Conservation (phyloP, 2,888 invertebrate species). For the Philopedon plagiatum region DNA sequence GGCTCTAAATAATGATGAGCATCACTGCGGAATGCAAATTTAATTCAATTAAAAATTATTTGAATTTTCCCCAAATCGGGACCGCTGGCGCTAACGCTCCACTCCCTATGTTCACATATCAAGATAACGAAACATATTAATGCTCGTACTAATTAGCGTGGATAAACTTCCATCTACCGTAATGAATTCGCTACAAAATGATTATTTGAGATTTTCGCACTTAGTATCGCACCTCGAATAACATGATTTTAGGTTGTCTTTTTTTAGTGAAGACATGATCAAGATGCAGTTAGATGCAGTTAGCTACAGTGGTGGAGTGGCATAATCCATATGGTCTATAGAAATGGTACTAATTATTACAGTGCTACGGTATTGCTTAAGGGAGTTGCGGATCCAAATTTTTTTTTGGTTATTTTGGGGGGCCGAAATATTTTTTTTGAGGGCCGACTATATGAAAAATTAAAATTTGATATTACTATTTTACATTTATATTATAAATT, state of each 20-base stretch:
- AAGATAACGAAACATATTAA: conserved; percentile 46
- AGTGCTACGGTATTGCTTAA: no score
- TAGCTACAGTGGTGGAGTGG: conserved; percentile 15
- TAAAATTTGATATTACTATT: no score
- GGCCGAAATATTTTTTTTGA: no score
- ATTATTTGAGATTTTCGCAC: conserved; percentile 46
- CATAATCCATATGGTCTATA: neutral
- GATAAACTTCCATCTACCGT: conserved; percentile 45
- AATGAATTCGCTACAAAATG: conserved; percentile 48
- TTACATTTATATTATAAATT: no score
- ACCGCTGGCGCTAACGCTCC: conserved; percentile 20
- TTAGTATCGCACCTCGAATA: conserved; percentile 36
- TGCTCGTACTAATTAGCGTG: conserved; percentile 36
- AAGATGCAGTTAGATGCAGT: neutral
- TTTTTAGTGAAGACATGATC: conserved; percentile 18
- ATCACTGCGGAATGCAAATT: no score
- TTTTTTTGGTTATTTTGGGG: no score
- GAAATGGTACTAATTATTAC: no score
- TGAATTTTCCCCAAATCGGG: no score
- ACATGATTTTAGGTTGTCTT: conserved; percentile 33
- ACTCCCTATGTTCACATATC: conserved; percentile 32
- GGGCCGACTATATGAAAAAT: no score
- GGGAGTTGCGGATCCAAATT: no score
- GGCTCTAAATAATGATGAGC: no score
- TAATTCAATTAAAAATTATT: no score